Conservation (phyloP, 2,888 invertebrate genomes). For the Leuctra nigra region DNA sequence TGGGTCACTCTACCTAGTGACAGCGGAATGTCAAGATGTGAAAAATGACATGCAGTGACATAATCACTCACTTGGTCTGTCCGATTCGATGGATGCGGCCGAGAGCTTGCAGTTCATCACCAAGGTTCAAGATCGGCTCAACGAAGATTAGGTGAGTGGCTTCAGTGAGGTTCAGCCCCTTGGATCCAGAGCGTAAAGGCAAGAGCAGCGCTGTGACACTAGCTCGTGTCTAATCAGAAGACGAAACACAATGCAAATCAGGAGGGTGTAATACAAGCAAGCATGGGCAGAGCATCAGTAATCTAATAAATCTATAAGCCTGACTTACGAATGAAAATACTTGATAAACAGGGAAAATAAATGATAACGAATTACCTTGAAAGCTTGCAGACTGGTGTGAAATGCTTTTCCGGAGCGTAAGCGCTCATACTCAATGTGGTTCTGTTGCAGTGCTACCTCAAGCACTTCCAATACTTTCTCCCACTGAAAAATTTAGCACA, state of each 20-base stretch:
- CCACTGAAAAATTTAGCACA: slow-evolving; percentile 41
- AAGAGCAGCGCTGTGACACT: slow-evolving; percentile 49
- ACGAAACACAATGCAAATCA: too few species aligned
- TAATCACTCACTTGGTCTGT: slow-evolving; percentile 53
- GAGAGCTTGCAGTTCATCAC: slow-evolving; percentile 68
- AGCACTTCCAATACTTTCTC: slow-evolving; percentile 46
- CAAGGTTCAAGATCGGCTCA: slow-evolving; percentile 66
- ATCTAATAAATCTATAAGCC: too few species aligned
- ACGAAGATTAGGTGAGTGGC: slow-evolving; percentile 70
- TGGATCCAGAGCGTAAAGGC: slow-evolving; percentile 60
- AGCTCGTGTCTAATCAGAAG: not conserved
- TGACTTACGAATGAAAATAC: too few species aligned
- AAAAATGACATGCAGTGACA: too few species aligned
- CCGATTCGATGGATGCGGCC: slow-evolving; percentile 74
- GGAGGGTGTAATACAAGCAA: too few species aligned
- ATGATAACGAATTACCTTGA: slow-evolving; percentile 52
- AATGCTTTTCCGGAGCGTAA: slow-evolving; percentile 39
- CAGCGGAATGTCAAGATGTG: too few species aligned
- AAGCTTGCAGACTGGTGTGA: slow-evolving; percentile 43
- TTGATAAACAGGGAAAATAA: too few species aligned
- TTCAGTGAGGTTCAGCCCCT: slow-evolving; percentile 71
- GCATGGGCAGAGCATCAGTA: too few species aligned
- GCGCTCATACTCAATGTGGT: slow-evolving; percentile 42
- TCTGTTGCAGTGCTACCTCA: slow-evolving; percentile 46
- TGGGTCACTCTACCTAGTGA: too few species aligned